These are phyloP conservation scores for Oreochromis mossambicus DNA, from an alignment of 2,797 vertebrate genomes.

Conservation along the genomic window DNA sequence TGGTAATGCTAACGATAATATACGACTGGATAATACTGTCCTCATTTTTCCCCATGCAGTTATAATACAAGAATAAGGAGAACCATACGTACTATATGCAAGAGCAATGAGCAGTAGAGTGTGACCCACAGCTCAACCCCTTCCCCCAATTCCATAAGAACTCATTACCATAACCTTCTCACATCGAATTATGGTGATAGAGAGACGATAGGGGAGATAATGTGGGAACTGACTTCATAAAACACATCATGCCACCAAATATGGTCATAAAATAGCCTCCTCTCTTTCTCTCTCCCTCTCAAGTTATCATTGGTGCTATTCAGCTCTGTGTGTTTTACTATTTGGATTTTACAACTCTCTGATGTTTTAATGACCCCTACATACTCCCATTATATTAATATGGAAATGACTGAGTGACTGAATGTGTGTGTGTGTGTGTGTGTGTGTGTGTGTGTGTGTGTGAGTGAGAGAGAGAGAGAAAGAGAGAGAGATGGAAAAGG, in stretches of 20 bases:
- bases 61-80: not conserved
- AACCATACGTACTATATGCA: not conserved
- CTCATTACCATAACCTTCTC: constrained; percentile 1
- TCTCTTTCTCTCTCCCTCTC: not conserved
- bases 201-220: constrained; percentile 3
- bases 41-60: not conserved
- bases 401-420: constrained; percentile 20
- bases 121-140: not conserved
- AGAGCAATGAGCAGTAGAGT: not conserved
- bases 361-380: constrained; percentile 44
- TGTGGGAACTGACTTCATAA: constrained; percentile 31
- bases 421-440: not conserved
- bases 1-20: not conserved
- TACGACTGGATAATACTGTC: not conserved
- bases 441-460: not conserved
- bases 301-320: not conserved
- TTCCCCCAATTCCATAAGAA: not conserved
- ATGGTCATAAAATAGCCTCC: not conserved
- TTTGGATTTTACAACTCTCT: constrained; percentile 41
- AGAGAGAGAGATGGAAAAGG: not conserved
- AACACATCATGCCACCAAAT: constrained; percentile 9
- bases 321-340: constrained; percentile 31
- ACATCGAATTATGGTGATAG: not conserved
- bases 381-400: constrained; percentile 48
- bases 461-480: not conserved